These are phyloP conservation scores for Tribolium madens DNA, from an alignment of 1,140 invertebrate genomes.

Conservation along the genomic window DNA sequence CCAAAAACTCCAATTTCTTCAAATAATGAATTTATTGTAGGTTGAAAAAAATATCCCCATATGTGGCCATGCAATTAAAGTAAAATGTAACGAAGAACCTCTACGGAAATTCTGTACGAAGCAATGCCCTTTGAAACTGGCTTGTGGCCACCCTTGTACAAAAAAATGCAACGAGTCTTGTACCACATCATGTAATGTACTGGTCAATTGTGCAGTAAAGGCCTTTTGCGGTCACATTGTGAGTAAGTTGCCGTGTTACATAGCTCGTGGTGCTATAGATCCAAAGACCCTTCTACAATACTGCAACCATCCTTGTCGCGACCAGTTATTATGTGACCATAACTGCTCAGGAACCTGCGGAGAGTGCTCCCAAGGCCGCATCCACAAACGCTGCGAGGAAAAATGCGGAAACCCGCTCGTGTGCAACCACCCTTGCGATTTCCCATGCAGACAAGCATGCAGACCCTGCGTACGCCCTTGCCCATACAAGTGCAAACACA, in stretches of 20 bases:
- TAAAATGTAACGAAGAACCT: slow-evolving; percentile 61
- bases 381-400: slow-evolving; percentile 73
- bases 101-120: slow-evolving; percentile 60
- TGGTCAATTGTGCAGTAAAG: slow-evolving; percentile 51
- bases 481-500: slow-evolving; percentile 71
- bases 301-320: slow-evolving; percentile 67
- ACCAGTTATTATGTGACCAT: slow-evolving; percentile 70
- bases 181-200: slow-evolving; percentile 60
- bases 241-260: slow-evolving; percentile 63
- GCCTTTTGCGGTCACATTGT: slow-evolving; percentile 67
- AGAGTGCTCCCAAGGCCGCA: slow-evolving; percentile 71
- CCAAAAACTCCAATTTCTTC: slow-evolving; percentile 10
- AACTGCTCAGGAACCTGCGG: slow-evolving; percentile 72
- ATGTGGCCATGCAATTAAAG: slow-evolving; percentile 66
- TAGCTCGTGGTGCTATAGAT: slow-evolving; percentile 31
- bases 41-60: slow-evolving; percentile 65
- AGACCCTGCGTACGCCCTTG: slow-evolving; percentile 74
- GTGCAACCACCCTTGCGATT: slow-evolving; percentile 77
- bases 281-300: slow-evolving; percentile 54
- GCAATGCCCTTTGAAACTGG: slow-evolving; percentile 62
- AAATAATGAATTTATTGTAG: slow-evolving; percentile 59
- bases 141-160: slow-evolving; percentile 67
- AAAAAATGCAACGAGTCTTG: slow-evolving; percentile 64
- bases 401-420: slow-evolving; percentile 72
- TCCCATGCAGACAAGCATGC: slow-evolving; percentile 72